A percentile compares a stretch with the other conserved stretches of the same genome.
phyloP scores from a whole-genome alignment of 2,113 vertebrate genomes.

The Larimichthys polyactis region DNA sequence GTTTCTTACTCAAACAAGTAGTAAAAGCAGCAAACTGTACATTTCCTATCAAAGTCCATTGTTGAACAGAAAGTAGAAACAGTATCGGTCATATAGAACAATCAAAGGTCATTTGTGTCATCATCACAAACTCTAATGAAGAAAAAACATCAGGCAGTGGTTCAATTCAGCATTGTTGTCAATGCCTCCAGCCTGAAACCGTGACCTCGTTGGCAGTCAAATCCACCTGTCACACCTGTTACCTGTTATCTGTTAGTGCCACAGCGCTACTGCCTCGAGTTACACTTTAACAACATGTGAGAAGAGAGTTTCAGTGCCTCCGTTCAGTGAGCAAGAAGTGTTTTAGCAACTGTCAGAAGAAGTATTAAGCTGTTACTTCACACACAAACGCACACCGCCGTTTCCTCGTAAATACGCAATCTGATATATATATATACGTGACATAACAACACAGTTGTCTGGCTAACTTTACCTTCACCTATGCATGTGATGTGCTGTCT shows the following conservation, averaged over 20 bases:
- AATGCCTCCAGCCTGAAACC: slow-evolving; percentile 5
- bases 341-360: not conserved
- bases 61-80: not conserved
- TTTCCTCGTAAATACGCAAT: slow-evolving; percentile 2
- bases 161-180: slow-evolving; percentile 16
- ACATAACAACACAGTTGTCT: not conserved
- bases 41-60: not conserved
- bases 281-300: slow-evolving; percentile 34
- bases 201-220: slow-evolving; percentile 17
- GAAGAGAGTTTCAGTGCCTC: not conserved
- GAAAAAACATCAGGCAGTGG: rapidly evolving
- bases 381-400: not conserved
- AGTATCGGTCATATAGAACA: not conserved
- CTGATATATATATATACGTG: not conserved
- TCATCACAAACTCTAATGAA: not conserved
- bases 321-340: not conserved
- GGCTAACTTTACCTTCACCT: not conserved
- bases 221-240: slow-evolving; percentile 71
- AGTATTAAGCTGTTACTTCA: not conserved
- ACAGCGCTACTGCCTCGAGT: slow-evolving; percentile 25
- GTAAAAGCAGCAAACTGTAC: not conserved
- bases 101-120: not conserved
- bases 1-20: not conserved
- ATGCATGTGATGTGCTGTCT: not conserved
- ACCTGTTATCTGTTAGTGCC: slow-evolving; percentile 33